A percentile compares a stretch with the other conserved stretches of the same genome.
These are phyloP conservation scores for Caracal caracal DNA, from an alignment of 2,113 vertebrate species.

Conservation along the genomic window DNA sequence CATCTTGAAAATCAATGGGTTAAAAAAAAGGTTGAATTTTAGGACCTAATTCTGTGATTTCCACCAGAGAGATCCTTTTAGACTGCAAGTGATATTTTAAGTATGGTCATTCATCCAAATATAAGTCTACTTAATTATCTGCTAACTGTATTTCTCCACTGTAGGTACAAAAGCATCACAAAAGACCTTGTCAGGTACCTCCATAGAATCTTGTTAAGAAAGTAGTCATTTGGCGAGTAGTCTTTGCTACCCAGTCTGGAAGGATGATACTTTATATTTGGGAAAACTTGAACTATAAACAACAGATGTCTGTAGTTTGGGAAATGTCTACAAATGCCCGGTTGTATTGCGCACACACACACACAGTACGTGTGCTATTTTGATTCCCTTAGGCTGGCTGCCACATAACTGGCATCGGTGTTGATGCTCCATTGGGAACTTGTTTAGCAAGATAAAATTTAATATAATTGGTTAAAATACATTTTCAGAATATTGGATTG, in stretches of 20 bases:
- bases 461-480: conserved; percentile 38
- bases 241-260: conserved; percentile 36
- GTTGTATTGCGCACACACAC: neutral
- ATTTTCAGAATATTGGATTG: conserved; percentile 53
- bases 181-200: neutral
- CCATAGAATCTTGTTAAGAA: neutral
- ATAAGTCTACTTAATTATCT: neutral
- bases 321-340: conserved; percentile 59
- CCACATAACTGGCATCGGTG: neutral
- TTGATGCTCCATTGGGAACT: conserved; percentile 20
- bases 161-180: neutral
- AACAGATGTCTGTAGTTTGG: conserved; percentile 56
- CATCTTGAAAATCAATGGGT: conserved; percentile 26
- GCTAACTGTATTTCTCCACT: neutral
- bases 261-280: conserved; percentile 53
- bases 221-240: neutral
- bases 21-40: neutral
- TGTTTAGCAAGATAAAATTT: conserved; percentile 41
- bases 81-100: neutral
- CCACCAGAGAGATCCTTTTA: neutral
- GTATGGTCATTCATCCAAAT: neutral
- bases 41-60: neutral
- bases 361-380: conserved; percentile 31
- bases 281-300: conserved; percentile 58
- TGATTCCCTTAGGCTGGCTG: neutral